Evolutionary conservation across 2,888 invertebrate genomes (phyloP).

Genomic region (Drosophila neoperkinsi): DNA sequence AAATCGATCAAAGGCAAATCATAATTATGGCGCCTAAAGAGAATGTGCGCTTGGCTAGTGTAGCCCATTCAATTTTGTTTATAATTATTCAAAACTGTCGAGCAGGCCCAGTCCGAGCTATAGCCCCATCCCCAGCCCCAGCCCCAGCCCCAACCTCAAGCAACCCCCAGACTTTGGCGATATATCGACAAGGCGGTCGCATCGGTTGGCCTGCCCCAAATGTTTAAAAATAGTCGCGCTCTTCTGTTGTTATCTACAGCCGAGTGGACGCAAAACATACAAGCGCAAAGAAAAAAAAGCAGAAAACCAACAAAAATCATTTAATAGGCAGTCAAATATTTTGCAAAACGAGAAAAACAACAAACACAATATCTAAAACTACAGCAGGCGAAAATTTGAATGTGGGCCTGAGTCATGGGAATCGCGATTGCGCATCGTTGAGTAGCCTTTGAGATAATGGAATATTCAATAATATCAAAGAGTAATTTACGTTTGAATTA

Average conservation of each 20-base stretch:
- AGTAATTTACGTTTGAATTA: slow-evolving; percentile 54
- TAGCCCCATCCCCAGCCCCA: neutral
- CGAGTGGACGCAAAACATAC: slow-evolving; percentile 48
- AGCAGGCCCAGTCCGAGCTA: slow-evolving; percentile 20
- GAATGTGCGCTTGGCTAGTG: slow-evolving; percentile 49
- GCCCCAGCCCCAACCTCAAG: neutral
- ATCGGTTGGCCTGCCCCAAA: slow-evolving; percentile 72
- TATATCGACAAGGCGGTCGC: slow-evolving; percentile 66
- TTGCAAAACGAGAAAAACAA: slow-evolving; percentile 11
- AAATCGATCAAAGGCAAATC: slow-evolving; percentile 36
- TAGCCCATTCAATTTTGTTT: slow-evolving; percentile 59
- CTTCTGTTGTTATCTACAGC: slow-evolving; percentile 67
- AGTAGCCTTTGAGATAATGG: slow-evolving; percentile 42
- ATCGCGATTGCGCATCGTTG: slow-evolving; percentile 35
- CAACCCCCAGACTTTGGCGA: slow-evolving; percentile 25
- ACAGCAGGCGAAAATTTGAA: slow-evolving; percentile 5
- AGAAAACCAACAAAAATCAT: slow-evolving; percentile 7
- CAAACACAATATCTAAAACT: slow-evolving; percentile 3
- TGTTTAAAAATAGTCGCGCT: slow-evolving; percentile 70
- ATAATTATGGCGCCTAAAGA: slow-evolving; percentile 56
- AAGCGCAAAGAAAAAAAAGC: slow-evolving; percentile 25
- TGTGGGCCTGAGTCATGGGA: slow-evolving; percentile 61
- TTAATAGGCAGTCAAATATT: slow-evolving; percentile 25
- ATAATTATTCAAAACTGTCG: slow-evolving; percentile 68
- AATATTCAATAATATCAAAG: slow-evolving; percentile 56